Base-by-base conservation (phyloP, 2,888 invertebrate species). In the Agrilus mali region DNA sequence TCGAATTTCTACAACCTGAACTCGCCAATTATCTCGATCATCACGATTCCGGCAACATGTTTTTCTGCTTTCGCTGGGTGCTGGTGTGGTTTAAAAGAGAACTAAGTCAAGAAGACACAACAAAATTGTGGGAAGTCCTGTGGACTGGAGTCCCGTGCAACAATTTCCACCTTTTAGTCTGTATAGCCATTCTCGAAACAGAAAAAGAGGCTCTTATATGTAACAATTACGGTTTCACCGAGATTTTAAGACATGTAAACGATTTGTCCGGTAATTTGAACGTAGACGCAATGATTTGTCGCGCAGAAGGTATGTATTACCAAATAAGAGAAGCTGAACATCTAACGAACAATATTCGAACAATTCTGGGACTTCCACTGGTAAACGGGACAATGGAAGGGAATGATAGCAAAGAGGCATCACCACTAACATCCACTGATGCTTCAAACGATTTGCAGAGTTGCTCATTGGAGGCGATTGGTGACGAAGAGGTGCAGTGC, bases 21-120 rank as follows among this genome's bases (percentile, higher is more conserved):
- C 73, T 98, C 35, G 87, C 87, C 40, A 78, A 78, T 41, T 94
- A 97, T 64, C 74, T 98, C 49, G 80, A 84, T 43, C 77, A 76
- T 47, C 86, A 92, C 60, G 90, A 94, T 54, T 86, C 86, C 2
- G 90, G 87, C 5, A 96, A 97, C 64, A 92, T 98, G 89, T 97
- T 93, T 68, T 98, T 98, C 70, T 95, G 95, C 65, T 98, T 98
- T 71, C 86, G 97, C 8, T 98, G 97, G 96, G 75, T 97, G 22
- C 74, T 98, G 10, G 79, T 90, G 68, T 62, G 61, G 61, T 97
- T 95, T 65, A 98, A 97, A 66, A 70, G 97, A 50, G 97, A 98
- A 69, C 88, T 97, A 61, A 78, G 79, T 16, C 83, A 87, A 48
- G 71, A 77, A 5, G 90, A 95, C 61, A 83, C 92, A 40, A 82